Evolutionary conservation across 2,113 vertebrate genomes (phyloP).

Genomic region (Cacatua alba): DNA sequence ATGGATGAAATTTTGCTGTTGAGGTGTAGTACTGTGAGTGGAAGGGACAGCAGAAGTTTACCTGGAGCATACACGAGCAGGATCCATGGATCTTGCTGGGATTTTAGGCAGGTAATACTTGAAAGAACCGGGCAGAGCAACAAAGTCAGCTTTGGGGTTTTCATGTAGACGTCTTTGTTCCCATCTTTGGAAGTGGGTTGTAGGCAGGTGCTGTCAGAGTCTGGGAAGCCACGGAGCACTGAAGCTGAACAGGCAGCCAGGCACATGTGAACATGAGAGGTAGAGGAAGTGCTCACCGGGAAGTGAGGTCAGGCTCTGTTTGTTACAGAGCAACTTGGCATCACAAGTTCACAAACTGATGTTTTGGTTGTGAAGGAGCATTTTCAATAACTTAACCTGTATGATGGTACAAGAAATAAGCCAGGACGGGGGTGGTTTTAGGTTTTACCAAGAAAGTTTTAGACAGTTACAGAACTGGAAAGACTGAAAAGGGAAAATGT

Average conservation of each 20-base stretch:
- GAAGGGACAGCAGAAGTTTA: background rate
- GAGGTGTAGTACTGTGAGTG: background rate
- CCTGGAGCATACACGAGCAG: background rate
- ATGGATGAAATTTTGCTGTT: background rate
- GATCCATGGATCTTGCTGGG: background rate
- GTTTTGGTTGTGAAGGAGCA: background rate
- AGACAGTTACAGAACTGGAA: background rate
- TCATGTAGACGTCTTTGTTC: background rate
- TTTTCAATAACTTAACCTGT: background rate
- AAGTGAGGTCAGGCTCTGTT: background rate
- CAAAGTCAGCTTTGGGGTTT: background rate
- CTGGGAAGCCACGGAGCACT: background rate
- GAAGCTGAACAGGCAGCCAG: background rate
- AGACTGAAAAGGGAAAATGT: background rate
- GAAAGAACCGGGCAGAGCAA: background rate
- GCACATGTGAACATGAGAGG: background rate
- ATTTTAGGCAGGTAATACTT: background rate
- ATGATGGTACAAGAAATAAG: background rate
- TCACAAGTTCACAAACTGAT: background rate
- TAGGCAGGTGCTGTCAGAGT: background rate
- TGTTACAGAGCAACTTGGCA: background rate
- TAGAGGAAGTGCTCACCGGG: background rate
- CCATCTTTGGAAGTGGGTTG: background rate
- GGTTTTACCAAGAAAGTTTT: background rate
- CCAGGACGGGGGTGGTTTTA: background rate